Base-by-base conservation (phyloP, 1,140 invertebrate species). In the Berghia stephanieae region DNA sequence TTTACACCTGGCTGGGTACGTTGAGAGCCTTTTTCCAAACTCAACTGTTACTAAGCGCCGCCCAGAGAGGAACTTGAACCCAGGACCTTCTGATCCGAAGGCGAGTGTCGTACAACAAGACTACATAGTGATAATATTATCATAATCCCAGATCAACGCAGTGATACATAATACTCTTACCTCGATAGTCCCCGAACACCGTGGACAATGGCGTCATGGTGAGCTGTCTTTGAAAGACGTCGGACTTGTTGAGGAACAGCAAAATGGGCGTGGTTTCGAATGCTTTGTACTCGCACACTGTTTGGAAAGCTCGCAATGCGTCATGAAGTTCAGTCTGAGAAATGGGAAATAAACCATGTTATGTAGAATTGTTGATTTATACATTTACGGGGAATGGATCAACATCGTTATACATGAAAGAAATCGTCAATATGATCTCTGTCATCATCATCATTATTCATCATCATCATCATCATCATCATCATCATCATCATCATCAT, bases 211-310 rank as follows among this genome's bases (percentile, higher is more conserved):
- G 70, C 31, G 55, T 49, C 31, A 52, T 72, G 44, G 52, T 72
- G 8, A 72, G 42, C 46, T 72, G 67, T 52, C 75, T 49, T 3
- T 44, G 49, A 6, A 71, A 71, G 0, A 60, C 27, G 49, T 72
- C 69, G 31, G 42, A 52, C 38, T 72, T 72, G 46, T 72, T 72
- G 44, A 72, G 70, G 46, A 72, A 72, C 16, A 72, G 34, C 36
- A 72, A 52, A 36, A 72, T 72, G 2, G 70, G 70, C 8, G 70
- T 1, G 1, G 13, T 27, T 16, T 13, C 3, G 40, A 72, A 72
- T 21, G 44, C 70, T 6, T 52, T 49, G 46, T 55, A 72, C 10
- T 27, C 46, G 3, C 27, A 18, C 18, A 72, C 70, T 38, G 46
- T 52, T 21, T 38, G 36, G 46, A 72, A 55, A 3, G 55, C 70